Conservation (phyloP, 2,888 invertebrate genomes). For the Phalera bucephala region DNA sequence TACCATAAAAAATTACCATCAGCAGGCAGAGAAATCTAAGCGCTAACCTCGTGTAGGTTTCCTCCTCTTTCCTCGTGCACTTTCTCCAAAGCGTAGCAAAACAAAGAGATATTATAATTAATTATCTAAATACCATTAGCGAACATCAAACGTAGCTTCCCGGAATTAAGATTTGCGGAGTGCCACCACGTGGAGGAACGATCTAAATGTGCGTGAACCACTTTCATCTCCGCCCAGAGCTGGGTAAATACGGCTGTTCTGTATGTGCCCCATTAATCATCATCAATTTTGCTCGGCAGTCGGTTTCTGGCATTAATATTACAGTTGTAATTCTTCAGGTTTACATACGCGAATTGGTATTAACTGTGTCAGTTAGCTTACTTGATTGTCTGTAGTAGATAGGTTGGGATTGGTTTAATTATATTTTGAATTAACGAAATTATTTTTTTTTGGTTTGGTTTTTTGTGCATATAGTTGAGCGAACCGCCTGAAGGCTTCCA, state of each 20-base stretch:
- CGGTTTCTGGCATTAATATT: not conserved
- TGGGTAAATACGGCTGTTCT: not conserved
- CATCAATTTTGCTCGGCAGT: not conserved
- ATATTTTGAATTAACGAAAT: no score
- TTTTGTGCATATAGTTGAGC: no score
- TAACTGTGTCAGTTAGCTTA: no score
- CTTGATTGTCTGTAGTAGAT: no score
- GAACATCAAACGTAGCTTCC: not conserved
- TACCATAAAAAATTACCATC: no score
- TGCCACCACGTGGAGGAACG: slow-evolving; percentile 1
- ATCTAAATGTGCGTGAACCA: slow-evolving; percentile 7
- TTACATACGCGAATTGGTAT: not conserved
- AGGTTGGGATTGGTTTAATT: no score
- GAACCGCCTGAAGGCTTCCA: no score
- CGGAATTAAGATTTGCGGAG: not conserved
- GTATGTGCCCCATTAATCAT: not conserved
- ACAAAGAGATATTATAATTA: not conserved
- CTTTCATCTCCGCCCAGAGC: slow-evolving; percentile 2
- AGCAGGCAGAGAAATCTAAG: no score
- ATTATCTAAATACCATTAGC: not conserved
- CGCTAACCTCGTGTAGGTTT: no score
- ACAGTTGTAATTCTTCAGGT: not conserved
- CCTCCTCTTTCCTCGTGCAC: no score
- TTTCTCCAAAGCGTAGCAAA: no score
- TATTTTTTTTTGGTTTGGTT: no score